A percentile compares a stretch with the other conserved stretches of the same genome.
Conservation (phyloP, 2,113 vertebrate genomes). For the Pachyramphus minor region DNA sequence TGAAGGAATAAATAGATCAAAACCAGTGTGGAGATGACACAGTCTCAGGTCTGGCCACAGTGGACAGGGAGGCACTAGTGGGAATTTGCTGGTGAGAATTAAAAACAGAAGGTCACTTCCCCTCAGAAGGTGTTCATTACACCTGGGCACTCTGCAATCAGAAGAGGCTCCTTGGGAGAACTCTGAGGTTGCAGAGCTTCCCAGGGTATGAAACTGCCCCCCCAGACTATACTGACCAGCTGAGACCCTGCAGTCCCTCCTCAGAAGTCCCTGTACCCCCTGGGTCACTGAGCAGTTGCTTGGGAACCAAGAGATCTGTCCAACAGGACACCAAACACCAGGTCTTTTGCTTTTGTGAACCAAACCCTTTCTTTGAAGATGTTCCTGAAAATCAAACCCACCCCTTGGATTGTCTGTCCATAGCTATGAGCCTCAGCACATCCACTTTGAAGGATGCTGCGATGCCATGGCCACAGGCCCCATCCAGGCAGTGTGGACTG, state of each 20-base stretch:
- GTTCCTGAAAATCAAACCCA: neutral
- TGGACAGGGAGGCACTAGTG: neutral
- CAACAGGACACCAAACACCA: neutral
- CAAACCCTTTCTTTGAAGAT: accelerated
- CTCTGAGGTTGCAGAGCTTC: neutral
- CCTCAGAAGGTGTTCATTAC: neutral
- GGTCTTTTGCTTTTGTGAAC: neutral
- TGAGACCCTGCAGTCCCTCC: neutral
- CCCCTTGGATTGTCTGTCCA: neutral
- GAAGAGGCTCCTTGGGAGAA: neutral
- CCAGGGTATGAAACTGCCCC: neutral
- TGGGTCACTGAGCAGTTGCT: neutral
- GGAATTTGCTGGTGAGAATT: neutral
- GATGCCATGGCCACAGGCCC: accelerated
- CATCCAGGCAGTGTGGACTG: neutral
- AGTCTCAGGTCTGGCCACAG: neutral
- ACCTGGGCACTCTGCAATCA: neutral
- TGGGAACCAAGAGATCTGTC: neutral
- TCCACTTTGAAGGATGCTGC: neutral
- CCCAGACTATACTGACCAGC: accelerated
- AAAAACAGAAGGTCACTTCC: neutral
- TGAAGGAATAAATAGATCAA: neutral
- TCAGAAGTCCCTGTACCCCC: neutral
- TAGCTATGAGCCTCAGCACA: neutral
- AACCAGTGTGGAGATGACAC: accelerated